These are phyloP conservation scores for Plectropomus leopardus DNA, from an alignment of 2,113 vertebrate genomes.

Conservation along the genomic window DNA sequence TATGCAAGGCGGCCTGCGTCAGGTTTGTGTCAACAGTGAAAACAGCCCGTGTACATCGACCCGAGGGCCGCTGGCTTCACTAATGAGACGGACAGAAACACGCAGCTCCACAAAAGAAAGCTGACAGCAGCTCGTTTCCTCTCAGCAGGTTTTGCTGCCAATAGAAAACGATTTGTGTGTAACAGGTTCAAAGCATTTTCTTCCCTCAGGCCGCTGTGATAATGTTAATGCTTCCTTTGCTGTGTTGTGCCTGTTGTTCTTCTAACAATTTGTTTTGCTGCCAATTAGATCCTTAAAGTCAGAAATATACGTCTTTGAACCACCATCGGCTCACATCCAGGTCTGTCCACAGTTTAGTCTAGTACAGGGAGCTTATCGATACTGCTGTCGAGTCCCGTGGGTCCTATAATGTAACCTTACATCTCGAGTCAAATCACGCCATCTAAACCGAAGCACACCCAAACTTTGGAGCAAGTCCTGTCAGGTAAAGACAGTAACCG, in stretches of 20 bases:
- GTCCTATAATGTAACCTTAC: too few relatives aligned
- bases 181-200: slow-evolving; percentile 13
- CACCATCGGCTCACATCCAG: too few relatives aligned
- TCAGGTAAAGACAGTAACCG: too few relatives aligned
- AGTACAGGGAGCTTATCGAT: too few relatives aligned
- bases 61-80: slow-evolving; percentile 7
- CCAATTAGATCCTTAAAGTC: neutral
- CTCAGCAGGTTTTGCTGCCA: slow-evolving; percentile 34
- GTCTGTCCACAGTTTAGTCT: too few relatives aligned
- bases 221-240: neutral
- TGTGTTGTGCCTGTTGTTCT: neutral
- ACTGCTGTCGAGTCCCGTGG: too few relatives aligned
- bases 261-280: neutral
- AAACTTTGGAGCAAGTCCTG: too few relatives aligned
- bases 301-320: neutral
- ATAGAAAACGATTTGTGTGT: neutral
- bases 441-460: too few relatives aligned
- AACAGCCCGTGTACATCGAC: slow-evolving; percentile 42
- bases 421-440: too few relatives aligned
- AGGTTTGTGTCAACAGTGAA: slow-evolving; percentile 60
- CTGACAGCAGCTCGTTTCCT: slow-evolving; percentile 38
- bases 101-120: slow-evolving; percentile 23
- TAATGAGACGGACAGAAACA: slow-evolving; percentile 56
- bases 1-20: slow-evolving; percentile 15
- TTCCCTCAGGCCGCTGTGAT: neutral